Conservation (phyloP, 2,888 invertebrate genomes). For the Meta bourneti region DNA sequence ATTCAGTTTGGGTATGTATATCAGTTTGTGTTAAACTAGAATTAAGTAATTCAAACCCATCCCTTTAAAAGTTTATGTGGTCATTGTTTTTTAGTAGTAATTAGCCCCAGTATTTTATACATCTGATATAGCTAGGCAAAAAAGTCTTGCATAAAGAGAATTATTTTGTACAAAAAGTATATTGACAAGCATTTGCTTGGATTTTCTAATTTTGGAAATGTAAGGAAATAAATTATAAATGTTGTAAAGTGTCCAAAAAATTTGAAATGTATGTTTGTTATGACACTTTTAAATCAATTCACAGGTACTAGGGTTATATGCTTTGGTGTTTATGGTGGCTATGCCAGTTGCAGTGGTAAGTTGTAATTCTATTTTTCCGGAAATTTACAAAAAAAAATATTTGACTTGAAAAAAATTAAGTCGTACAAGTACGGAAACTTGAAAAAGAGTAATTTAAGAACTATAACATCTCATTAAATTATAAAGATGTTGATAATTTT, state of each 20-base stretch:
- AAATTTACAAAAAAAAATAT: not conserved
- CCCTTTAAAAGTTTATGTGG: too few relatives aligned
- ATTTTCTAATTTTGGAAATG: too few relatives aligned
- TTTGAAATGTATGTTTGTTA: too few relatives aligned
- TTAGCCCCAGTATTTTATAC: too few relatives aligned
- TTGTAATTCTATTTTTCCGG: constrained; percentile 45
- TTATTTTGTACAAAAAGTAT: too few relatives aligned
- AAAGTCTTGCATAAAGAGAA: too few relatives aligned
- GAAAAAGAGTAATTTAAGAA: not conserved
- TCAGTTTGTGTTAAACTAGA: not conserved
- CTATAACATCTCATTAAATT: not conserved
- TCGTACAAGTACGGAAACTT: too few relatives aligned
- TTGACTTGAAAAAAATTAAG: not conserved
- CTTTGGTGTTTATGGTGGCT: constrained; percentile 98
- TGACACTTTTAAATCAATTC: constrained; percentile 15
- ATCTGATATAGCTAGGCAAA: too few relatives aligned
- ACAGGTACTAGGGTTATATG: constrained; percentile 91
- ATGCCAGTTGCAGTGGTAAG: constrained; percentile 86
- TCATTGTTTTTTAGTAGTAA: too few relatives aligned
- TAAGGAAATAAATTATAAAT: too few relatives aligned
- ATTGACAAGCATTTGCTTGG: too few relatives aligned
- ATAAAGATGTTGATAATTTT: not conserved
- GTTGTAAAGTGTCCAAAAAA: too few relatives aligned
- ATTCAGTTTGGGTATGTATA: constrained; percentile 92
- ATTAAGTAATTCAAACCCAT: not conserved